Evolutionary conservation across 2,113 vertebrate genomes (phyloP), one percentile per base, ranked within the genome.

Genomic region (Dunckerocampus dactyliophorus): DNA sequence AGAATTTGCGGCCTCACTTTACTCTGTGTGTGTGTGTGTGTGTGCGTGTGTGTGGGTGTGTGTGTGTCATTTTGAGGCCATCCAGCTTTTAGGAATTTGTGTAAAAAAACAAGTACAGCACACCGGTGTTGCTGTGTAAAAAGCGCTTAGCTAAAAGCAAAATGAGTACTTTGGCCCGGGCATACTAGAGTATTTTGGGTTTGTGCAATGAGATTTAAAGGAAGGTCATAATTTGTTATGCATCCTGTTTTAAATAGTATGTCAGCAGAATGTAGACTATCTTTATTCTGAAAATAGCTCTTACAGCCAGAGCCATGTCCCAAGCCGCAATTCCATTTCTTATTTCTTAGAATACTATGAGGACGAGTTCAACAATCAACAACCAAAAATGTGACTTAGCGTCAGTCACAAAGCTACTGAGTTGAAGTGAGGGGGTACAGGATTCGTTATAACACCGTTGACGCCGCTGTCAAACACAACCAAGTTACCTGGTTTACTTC

Each of bases 1-100:
- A 65, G 14, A 70, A 67, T 69, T 65, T 74, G 57, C 71, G 64
- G 22, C 8, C 53, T 70, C 46, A 19, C 46, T 71, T 72, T 48
- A 67, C 53, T 45, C 62, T 57, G 49, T 49, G 50, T 57, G 47
- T 61, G 54, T 60, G 45, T 56, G 63, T 63, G 47, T 62, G 65
- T 54, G 64, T 42, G 43, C 62, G 37, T 43, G 59, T 59, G 62
- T 51, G 56, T 56, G 50, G 20, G 51, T n/a, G 52, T 62, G 54
- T 63, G 1, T 62, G 54, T 63, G 1, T 67, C 14, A 47, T 62
- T 74, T 67, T 53, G 47, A 31, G 5, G 67, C 24, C 47, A 31
- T 76, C 24, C 39, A 47, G 20, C 43, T 58, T 39, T 62, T 52
- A 43, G 62, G 77, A 65, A 59, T 72, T 20, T 65, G 43, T 52